Evolutionary conservation across 2,113 vertebrate species (phyloP).

Genomic region (Platycercus adscitus): DNA sequence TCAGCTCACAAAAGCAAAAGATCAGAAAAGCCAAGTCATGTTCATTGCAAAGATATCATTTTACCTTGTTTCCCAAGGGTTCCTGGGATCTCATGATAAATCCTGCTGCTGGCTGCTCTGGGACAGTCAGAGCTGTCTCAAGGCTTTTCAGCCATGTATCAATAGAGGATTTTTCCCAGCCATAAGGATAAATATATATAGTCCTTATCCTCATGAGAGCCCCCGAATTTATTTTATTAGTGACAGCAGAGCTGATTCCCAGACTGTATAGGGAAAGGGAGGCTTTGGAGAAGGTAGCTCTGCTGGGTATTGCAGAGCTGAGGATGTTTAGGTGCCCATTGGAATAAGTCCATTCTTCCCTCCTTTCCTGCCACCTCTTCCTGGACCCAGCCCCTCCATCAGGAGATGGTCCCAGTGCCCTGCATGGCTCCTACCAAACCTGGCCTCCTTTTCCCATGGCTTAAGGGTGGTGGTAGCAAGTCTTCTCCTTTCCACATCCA

Average conservation of each 20-base stretch:
- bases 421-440: background rate
- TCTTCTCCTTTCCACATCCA: background rate
- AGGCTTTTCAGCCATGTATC: background rate
- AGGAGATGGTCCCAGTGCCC: background rate
- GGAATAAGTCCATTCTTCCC: background rate
- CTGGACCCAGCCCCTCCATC: background rate
- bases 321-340: background rate
- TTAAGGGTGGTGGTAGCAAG: accelerated
- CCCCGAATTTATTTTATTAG: background rate
- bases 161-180: background rate
- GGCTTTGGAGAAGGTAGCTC: background rate
- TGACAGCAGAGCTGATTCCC: background rate
- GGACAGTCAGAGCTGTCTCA: background rate
- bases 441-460: background rate
- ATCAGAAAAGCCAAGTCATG: background rate
- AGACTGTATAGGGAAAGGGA: background rate
- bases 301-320: background rate
- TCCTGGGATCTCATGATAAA: background rate
- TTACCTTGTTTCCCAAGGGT: background rate
- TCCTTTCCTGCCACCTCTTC: background rate
- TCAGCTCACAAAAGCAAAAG: background rate
- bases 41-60: background rate
- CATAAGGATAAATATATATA: background rate
- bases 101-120: background rate
- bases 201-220: background rate